Evolutionary conservation across 2,888 invertebrate species (phyloP).

Genomic region (Drosophila fulvimacula): DNA sequence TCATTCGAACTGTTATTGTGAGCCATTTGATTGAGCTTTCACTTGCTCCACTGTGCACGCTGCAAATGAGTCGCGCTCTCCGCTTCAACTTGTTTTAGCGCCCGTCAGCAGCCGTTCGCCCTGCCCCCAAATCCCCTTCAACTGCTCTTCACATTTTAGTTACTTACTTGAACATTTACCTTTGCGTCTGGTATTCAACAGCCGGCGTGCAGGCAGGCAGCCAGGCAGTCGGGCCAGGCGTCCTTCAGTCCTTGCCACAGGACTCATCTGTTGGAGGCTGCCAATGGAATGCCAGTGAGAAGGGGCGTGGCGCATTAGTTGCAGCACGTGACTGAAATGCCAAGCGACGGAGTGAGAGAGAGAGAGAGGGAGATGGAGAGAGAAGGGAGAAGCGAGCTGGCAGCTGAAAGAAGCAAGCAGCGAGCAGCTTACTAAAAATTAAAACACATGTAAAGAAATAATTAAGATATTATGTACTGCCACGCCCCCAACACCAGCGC

Average conservation of each 20-base stretch:
- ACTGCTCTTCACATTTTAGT: constrained; percentile 52
- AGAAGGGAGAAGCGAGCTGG: not conserved
- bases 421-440: constrained; percentile 73
- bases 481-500: constrained; percentile 10
- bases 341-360: constrained; percentile 33
- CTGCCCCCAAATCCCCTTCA: constrained; percentile 2
- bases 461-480: constrained; percentile 72
- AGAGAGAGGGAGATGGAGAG: not conserved
- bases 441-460: constrained; percentile 78
- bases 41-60: constrained; percentile 10
- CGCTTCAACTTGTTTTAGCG: not conserved
- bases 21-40: not conserved
- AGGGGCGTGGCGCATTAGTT: constrained; percentile 66
- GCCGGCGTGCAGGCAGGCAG: constrained; percentile 26
- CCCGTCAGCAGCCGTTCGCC: not conserved
- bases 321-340: constrained; percentile 76
- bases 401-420: constrained; percentile 15
- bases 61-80: constrained; percentile 52
- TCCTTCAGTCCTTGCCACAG: constrained; percentile 35
- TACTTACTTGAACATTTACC: constrained; percentile 73
- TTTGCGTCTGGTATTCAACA: constrained; percentile 51
- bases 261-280: constrained; percentile 62
- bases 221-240: constrained; percentile 15
- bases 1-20: not conserved
- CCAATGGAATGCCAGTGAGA: constrained; percentile 37